A percentile compares a stretch with the other conserved stretches of the same genome.
Evolutionary conservation across 1,140 invertebrate genomes (phyloP).

Genomic region (Tetramorium alpestre): DNA sequence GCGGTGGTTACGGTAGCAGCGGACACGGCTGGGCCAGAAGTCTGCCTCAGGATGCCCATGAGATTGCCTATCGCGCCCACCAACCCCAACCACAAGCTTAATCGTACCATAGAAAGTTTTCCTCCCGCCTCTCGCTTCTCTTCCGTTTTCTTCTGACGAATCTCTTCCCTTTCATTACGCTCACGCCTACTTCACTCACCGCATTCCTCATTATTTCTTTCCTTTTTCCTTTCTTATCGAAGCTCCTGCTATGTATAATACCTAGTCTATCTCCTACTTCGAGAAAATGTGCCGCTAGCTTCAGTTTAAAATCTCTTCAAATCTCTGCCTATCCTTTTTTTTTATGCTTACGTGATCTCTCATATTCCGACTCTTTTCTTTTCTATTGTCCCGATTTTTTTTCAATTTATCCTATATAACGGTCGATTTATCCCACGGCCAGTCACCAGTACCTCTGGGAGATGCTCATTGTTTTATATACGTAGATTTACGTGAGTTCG

Average conservation of each 20-base stretch:
- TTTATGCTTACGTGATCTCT: not conserved
- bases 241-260: not conserved
- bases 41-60: slow-evolving; percentile 90
- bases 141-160: slow-evolving; percentile 56
- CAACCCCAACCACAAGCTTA: slow-evolving; percentile 83
- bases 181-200: not conserved
- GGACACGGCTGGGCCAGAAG: slow-evolving; percentile 89
- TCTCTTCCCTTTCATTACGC: slow-evolving; percentile 50
- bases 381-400: not conserved
- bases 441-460: slow-evolving; percentile 69
- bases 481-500: slow-evolving; percentile 54
- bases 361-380: not conserved
- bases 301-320: not conserved
- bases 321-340: not conserved
- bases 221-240: not conserved
- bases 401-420: not conserved
- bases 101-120: slow-evolving; percentile 70
- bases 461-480: slow-evolving; percentile 71
- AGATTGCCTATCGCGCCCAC: slow-evolving; percentile 91
- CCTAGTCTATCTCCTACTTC: not conserved
- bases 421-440: slow-evolving; percentile 36
- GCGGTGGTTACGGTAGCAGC: slow-evolving; percentile 85
- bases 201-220: not conserved
- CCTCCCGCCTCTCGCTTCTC: slow-evolving; percentile 61
- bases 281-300: not conserved